Base-by-base conservation (phyloP, 1,140 invertebrate genomes). In the Bilobella aurantiaca region DNA sequence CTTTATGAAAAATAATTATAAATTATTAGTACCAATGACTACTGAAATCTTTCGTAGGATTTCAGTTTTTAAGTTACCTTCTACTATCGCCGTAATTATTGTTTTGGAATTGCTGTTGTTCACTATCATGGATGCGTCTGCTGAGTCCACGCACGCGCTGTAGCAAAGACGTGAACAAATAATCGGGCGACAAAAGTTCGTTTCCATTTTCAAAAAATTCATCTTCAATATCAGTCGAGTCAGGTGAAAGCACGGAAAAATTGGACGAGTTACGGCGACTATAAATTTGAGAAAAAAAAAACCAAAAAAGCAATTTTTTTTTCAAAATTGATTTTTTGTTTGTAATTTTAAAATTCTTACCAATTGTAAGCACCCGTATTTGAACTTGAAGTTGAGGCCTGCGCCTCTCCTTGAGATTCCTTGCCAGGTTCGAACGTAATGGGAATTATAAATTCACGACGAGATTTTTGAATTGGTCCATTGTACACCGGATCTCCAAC, bases 361-460 rank as follows among this genome's bases (percentile, higher is more conserved):
- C 34, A 42, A 42, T 42, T 42, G 34, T 42, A 42, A 42, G 34
- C 34, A 42, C 8, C 18, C 34, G 34, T 18, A n/a, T n/a, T n/a
- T n/a, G n/a, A n/a, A n/a, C n/a, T n/a, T n/a, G n/a, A n/a, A n/a
- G n/a, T n/a, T n/a, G n/a, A 23, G 49, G 5, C 25, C 49, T 53
- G 49, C 49, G 23, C 49, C 25, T 53, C 23, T 12, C 23, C n/a
- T n/a, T n/a, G n/a, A n/a, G n/a, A n/a, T n/a, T 53, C 49, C 21
- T 53, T 53, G 65, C 89, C 89, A 65, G 89, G 89, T 79, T 93
- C 91, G 47, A 93, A 85, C 18, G 89, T 87, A 73, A 93, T 93
- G 0, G 91, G 91, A 78, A 93, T 93, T 73, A 93, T 91, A 72
- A 90, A 91, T 78, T 93, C 91, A 21, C 90, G 79, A 12, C 89